Conservation (phyloP, 2,888 invertebrate species). For the Apocheima hispidaria region DNA sequence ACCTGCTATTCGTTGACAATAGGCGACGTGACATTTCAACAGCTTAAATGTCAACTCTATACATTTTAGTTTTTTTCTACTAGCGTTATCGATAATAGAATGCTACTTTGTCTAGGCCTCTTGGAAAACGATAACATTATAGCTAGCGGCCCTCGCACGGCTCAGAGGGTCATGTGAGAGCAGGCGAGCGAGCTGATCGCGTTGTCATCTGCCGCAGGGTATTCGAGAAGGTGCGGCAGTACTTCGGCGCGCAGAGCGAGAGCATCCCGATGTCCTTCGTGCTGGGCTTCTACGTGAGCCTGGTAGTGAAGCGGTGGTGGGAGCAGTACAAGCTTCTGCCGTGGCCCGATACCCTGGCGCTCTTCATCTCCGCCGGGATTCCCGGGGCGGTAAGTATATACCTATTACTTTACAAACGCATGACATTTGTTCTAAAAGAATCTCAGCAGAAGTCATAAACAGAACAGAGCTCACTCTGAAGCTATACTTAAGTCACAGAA, state of each 20-base stretch:
- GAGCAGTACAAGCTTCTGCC: constrained; percentile 96
- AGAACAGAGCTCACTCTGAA: too few species aligned
- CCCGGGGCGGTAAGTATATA: constrained; percentile 93
- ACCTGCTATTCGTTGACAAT: too few species aligned
- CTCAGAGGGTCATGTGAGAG: background rate
- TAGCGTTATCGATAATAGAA: too few species aligned
- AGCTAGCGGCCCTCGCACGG: too few species aligned
- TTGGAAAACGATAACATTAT: too few species aligned
- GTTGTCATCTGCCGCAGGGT: constrained; percentile 85
- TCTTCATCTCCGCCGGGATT: constrained; percentile 96
- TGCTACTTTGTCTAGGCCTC: too few species aligned
- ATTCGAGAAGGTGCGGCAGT: constrained; percentile 94
- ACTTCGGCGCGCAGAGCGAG: constrained; percentile 95
- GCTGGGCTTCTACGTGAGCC: constrained; percentile 96
- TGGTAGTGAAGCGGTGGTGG: constrained; percentile 98
- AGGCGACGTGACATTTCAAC: too few species aligned
- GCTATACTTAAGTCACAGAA: too few species aligned
- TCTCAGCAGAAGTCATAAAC: too few species aligned
- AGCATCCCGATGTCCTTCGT: constrained; percentile 98
- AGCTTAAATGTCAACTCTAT: too few species aligned
- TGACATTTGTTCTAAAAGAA: background rate
- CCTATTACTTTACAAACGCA: background rate
- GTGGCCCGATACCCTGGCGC: constrained; percentile 97
- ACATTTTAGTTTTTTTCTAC: too few species aligned
- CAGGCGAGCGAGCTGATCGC: background rate